Evolutionary conservation across 1,140 invertebrate species (phyloP), one percentile per base, ranked within the genome.

Genomic region (Drosophila santomea): DNA sequence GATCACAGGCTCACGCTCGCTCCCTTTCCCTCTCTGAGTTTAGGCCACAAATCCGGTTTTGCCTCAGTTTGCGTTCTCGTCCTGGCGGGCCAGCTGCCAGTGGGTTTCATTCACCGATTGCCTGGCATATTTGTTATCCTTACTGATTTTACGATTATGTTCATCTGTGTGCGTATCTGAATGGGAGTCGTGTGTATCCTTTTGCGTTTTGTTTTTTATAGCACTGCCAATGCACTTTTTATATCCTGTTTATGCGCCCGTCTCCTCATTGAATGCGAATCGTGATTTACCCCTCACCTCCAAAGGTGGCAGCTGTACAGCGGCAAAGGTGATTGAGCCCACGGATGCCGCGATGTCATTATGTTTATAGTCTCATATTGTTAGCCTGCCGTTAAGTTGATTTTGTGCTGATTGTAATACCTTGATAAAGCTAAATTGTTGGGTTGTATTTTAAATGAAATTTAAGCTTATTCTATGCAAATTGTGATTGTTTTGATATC

Each of bases 181-280:
- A 58, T 72, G 51, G 36, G 20, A 58, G 44, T 48, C 20, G 43
- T 63, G 38, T 73, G 76, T 78, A 78, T 78, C 74, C 74, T 77
- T 82, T 63, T 77, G 71, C 59, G 51, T 66, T 71, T 48, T 28
- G 36, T 67, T 67, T 44, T 68, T 74, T 59, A 72, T 54, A 61
- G 64, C 81, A 59, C 74, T 90, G 74, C 56, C 77, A 86, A 84
- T 86, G 85, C 85, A 90, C 64, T 90, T 90, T 82, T 86, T 90
- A 85, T 90, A 90, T 90, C 86, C 85, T 90, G 85, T 90, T 90
- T 90, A 90, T 90, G 74, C 61, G 68, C 75, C 64, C 79, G 78
- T 69, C 77, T 76, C 74, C 68, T 20, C 45, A 74, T 74, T 62
- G 62, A 83, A 83, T 83, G 67, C 58, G 51, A 63, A 62, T 61